phyloP scores from a whole-genome alignment of 2,797 vertebrate species.

The Picus viridis region DNA sequence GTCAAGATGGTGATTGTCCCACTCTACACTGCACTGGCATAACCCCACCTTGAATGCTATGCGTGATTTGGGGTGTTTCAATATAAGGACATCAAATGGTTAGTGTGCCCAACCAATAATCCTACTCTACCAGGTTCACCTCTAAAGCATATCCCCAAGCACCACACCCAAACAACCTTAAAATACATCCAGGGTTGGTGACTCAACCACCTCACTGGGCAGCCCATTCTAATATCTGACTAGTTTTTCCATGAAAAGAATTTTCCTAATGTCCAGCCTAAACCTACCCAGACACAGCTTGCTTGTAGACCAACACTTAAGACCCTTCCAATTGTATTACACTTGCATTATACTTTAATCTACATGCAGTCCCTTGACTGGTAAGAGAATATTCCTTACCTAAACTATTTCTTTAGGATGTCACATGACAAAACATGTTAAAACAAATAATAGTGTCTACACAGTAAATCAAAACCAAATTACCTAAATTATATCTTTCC shows the following conservation, averaged over 20 bases:
- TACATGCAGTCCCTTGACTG: not conserved
- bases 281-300: too few species aligned
- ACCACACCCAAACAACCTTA: too few species aligned
- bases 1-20: not conserved
- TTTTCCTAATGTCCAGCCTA: too few species aligned
- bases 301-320: not conserved
- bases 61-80: accelerated
- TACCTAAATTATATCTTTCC: not conserved
- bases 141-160: too few species aligned
- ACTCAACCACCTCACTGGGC: too few species aligned
- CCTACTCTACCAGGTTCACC: too few species aligned
- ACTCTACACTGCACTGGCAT: not conserved
- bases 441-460: not conserved
- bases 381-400: not conserved
- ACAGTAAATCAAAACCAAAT: not conserved
- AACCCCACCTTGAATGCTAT: accelerated
- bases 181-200: too few species aligned
- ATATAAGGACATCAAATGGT: too few species aligned
- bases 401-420: not conserved
- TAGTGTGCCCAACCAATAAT: not conserved
- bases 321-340: not conserved
- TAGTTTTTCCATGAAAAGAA: too few species aligned
- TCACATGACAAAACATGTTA: not conserved
- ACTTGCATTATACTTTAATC: not conserved
- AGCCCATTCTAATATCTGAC: too few species aligned